phyloP scores from a whole-genome alignment of 2,113 vertebrate genomes.

The Festucalex cinctus region DNA sequence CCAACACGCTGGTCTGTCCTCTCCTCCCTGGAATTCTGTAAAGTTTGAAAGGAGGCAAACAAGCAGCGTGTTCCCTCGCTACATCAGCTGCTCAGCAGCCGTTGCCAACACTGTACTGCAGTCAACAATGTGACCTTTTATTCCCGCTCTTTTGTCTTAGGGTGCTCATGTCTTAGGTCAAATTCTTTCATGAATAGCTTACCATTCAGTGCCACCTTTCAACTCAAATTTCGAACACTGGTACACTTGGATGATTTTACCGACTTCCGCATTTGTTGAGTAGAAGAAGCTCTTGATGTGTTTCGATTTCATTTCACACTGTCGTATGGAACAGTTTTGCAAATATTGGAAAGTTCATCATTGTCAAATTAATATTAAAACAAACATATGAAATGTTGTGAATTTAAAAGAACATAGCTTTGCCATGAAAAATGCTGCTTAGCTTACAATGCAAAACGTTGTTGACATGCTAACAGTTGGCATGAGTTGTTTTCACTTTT shows the following conservation, averaged over 20 bases:
- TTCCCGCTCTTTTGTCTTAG: not conserved
- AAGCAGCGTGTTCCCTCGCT: slow-evolving; percentile 45
- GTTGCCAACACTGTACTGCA: slow-evolving; percentile 26
- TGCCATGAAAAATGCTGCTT: too few species aligned
- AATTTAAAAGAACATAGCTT: too few species aligned
- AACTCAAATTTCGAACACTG: not conserved
- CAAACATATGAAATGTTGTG: too few species aligned
- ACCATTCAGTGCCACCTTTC: not conserved
- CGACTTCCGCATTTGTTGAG: not conserved
- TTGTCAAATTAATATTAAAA: too few species aligned
- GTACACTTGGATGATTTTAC: not conserved
- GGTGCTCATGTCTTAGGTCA: not conserved
- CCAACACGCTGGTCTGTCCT: slow-evolving; percentile 13
- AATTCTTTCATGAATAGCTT: not conserved
- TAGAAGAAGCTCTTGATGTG: too few species aligned
- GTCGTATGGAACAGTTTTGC: too few species aligned
- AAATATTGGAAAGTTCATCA: too few species aligned
- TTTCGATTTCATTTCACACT: too few species aligned
- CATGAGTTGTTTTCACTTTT: too few species aligned
- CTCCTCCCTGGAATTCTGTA: slow-evolving; percentile 37
- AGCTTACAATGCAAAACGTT: too few species aligned
- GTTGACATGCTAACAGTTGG: too few species aligned
- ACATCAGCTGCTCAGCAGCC: slow-evolving; percentile 47
- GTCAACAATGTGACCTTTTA: not conserved
- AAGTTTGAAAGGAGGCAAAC: slow-evolving; percentile 48